These are phyloP conservation scores for Varanus komodoensis DNA, from an alignment of 2,113 vertebrate genomes.

Conservation along the genomic window DNA sequence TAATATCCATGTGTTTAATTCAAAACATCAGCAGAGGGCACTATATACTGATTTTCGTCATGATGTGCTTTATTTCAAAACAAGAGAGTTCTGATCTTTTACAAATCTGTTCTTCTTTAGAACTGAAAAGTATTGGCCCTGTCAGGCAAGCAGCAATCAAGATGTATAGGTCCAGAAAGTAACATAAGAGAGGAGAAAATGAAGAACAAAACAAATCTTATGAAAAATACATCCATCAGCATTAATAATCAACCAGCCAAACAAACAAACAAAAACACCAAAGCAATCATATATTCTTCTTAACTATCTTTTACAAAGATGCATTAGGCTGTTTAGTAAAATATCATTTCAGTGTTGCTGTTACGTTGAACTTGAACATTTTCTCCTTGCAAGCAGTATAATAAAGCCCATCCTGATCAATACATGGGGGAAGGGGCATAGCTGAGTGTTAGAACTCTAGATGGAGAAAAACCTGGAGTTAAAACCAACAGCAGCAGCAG, in stretches of 20 bases:
- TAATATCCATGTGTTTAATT: accelerated
- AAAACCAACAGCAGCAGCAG: background rate
- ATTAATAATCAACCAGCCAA: background rate
- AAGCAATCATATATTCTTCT: background rate
- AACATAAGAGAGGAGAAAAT: background rate
- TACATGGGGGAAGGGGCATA: background rate
- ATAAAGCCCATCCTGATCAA: background rate
- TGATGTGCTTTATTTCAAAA: accelerated
- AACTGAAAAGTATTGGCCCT: accelerated
- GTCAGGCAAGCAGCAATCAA: accelerated
- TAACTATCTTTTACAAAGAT: background rate
- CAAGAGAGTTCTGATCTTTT: background rate
- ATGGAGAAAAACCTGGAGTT: background rate
- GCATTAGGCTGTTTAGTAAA: background rate
- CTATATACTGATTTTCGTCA: conserved; percentile 51
- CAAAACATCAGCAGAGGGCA: conserved; percentile 65
- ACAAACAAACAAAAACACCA: background rate
- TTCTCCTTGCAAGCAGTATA: background rate
- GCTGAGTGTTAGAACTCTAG: background rate
- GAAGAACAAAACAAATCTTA: background rate
- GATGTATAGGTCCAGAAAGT: background rate
- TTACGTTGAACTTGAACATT: background rate
- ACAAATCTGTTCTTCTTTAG: conserved; percentile 13
- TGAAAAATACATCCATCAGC: background rate
- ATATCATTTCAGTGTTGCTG: background rate